Evolutionary conservation across 2,888 invertebrate species (phyloP), one percentile per base, ranked within the genome.

Genomic region (Trisateles emortualis): DNA sequence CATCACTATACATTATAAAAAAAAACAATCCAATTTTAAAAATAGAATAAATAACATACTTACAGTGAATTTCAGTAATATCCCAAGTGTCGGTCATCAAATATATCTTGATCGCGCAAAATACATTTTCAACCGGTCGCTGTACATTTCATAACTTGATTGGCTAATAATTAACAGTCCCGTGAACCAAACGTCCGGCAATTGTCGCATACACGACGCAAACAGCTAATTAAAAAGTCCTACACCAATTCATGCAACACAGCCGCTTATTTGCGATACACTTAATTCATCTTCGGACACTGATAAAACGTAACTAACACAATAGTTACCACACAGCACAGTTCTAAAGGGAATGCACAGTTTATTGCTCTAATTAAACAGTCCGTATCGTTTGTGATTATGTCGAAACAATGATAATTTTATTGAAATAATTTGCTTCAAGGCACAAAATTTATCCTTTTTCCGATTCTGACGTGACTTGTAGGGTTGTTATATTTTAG

Each of bases 401-500:
- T 64, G 67, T 59, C 55, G 70, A 65, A 72, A 69, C 45, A 69
- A 56, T 67, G 58, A 32, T 57, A 65, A 56, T 61, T 72, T 69
- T 63, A 74, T 62, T 64, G 68, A 61, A 77, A 72, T 70, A 71
- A 60, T 67, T 74, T 69, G 77, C 76, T 74, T 72, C 68, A 76
- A 75, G 72, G 74, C 76, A 80, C 78, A 70, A 76, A 81, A 81
- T 75, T 74, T 72, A 72, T 77, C 71, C 64, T 70, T 68, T 77
- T 74, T 69, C 68, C 63, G 61, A 67, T 60, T 60, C 66, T 76
- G 79, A 79, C 78, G 76, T 82, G 79, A 74, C 73, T 61, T 67
- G 47, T 65, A 57, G 72, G 48, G 71, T 36, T 65, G 72, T 44
- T 6, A 33, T 29, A 13, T 13, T 50, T 38, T 44, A 49, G 52